Percentiles rank a stretch among this genome's conserved stretches.
Conservation (phyloP, 2,888 invertebrate species). For the Gryllus longicercus region DNA sequence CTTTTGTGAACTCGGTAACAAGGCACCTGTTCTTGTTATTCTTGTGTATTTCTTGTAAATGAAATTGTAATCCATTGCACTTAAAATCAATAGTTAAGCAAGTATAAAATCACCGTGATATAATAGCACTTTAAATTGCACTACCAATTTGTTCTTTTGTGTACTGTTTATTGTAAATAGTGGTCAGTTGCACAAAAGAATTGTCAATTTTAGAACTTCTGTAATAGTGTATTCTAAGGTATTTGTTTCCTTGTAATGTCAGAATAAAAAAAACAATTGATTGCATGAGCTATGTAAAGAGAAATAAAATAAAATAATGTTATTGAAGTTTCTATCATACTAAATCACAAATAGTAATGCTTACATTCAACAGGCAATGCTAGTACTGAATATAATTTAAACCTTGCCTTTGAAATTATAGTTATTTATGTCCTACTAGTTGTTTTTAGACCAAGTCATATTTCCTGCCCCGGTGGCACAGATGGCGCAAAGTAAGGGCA, state of each 20-base stretch:
- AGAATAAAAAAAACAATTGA: neutral
- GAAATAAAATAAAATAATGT: neutral
- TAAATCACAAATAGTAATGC: too few species aligned
- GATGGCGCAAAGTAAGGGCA: neutral
- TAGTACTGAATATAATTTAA: neutral
- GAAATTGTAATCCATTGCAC: neutral
- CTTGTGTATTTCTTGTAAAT: neutral
- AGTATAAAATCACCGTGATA: neutral
- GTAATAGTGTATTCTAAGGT: neutral
- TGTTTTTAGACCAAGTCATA: neutral
- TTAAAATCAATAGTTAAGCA: neutral
- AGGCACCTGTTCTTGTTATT: neutral
- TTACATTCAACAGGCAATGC: neutral
- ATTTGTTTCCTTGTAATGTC: neutral
- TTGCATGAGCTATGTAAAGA: neutral
- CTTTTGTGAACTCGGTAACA: neutral
- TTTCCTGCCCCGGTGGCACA: neutral
- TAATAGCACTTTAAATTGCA: neutral
- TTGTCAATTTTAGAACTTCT: neutral
- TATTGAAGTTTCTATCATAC: too few species aligned
- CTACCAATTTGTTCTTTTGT: neutral
- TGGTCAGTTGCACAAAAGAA: neutral
- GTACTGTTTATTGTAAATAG: neutral
- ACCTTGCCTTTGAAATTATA: neutral
- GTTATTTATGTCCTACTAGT: neutral